phyloP scores from a whole-genome alignment of 1,140 invertebrate genomes.

The Teleogryllus occipitalis region DNA sequence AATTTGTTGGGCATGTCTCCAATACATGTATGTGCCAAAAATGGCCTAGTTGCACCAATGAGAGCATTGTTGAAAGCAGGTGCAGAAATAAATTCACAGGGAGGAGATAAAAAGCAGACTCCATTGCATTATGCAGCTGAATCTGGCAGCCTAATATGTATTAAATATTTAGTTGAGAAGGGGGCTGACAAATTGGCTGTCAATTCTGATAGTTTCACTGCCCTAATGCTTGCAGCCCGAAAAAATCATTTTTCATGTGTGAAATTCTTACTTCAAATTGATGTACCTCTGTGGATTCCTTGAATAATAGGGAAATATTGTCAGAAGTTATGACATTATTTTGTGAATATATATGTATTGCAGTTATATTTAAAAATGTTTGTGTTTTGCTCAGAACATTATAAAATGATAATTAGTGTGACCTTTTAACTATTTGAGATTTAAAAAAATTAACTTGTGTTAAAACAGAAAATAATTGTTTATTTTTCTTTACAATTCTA shows the following conservation, averaged over 20 bases:
- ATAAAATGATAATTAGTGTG: too few species aligned
- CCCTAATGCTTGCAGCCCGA: not conserved
- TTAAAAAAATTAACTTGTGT: too few species aligned
- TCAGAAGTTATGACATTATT: too few species aligned
- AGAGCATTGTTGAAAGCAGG: not conserved
- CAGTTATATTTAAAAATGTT: too few species aligned
- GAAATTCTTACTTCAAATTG: not conserved
- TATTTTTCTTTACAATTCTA: too few species aligned
- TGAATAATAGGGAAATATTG: not conserved
- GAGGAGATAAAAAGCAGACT: not conserved
- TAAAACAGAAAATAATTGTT: too few species aligned
- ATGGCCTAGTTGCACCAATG: not conserved
- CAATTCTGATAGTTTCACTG: not conserved
- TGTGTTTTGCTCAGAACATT: too few species aligned
- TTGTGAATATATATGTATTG: too few species aligned
- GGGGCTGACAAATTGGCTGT: not conserved
- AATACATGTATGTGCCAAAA: not conserved
- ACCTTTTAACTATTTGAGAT: too few species aligned
- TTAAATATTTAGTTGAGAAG: not conserved
- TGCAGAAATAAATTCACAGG: not conserved
- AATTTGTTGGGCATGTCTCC: not conserved
- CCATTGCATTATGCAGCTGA: not conserved
- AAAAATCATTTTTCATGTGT: not conserved
- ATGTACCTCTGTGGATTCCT: conserved; percentile 15
- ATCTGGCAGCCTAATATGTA: not conserved